Base-by-base conservation (phyloP, 2,797 vertebrate species). In the Rachycentron canadum region DNA sequence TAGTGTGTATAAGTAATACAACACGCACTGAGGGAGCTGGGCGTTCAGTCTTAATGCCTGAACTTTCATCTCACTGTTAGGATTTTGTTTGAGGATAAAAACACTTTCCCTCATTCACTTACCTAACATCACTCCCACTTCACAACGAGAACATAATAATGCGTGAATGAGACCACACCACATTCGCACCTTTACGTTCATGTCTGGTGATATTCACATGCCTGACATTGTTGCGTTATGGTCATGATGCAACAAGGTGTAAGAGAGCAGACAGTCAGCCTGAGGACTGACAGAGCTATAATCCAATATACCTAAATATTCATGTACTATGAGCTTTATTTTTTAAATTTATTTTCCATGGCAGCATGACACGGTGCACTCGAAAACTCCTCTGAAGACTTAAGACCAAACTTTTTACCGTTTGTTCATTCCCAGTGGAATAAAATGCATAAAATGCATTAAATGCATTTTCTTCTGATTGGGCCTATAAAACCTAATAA, bases 251-350 rank as follows among this genome's bases (percentile, higher is more conserved):
- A 90, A 89, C 34, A 69, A 78, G 71, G 73, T 81, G 76, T 49
- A 85, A 87, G 66, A 41, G 47, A 79, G 68, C 16, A 72, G 77
- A 69, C 58, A 49, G 64, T 2, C 12, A 38, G 65, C 59, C 23
- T 50, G 71, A 79, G 83, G 83, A 90, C 77, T 83, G 69, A 90
- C 64, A 34, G 58, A 59, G 82, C 72, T 81, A 43, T 78, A 84
- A 87, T 86, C 72, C 65, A 67, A 78, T 53, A 60, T 40, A 41
- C 38, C 91, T 28, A 87, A 91, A 88, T 86, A 91, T 89, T 88
- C 12, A 93, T 74, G 78, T 19, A n/a, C 61, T 62, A 57, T 23
- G 36, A 41, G 62, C 79, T 63, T 88, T 89, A 12, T 0, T 91
- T 90, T 67, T 52, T 74, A 3, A 3, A 49, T 88, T 86, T 61